Percentiles rank a stretch among this genome's conserved stretches.
These are phyloP conservation scores for Drosophila paranaensis DNA, from an alignment of 2,888 invertebrate genomes.

Conservation along the genomic window DNA sequence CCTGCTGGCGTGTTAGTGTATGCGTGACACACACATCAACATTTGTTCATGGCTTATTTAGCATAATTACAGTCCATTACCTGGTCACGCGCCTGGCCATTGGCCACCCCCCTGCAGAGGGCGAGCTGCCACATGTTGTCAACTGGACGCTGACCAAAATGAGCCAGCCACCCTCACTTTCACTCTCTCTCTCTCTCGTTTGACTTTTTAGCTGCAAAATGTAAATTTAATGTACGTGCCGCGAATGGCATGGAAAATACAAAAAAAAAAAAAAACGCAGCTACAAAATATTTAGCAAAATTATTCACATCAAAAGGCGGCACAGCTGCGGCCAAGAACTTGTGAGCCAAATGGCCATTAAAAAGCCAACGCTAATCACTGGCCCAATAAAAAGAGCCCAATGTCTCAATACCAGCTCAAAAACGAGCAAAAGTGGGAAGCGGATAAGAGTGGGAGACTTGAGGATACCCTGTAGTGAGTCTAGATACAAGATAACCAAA, in stretches of 20 bases:
- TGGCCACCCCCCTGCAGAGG: constrained; percentile 7
- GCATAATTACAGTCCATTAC: constrained; percentile 77
- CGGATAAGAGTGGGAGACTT: neutral
- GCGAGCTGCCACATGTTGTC: constrained; percentile 71
- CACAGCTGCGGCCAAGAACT: constrained; percentile 61
- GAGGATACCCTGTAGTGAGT: neutral
- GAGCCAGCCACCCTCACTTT: constrained; percentile 5
- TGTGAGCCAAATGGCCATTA: constrained; percentile 21
- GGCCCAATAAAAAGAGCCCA: constrained; percentile 46
- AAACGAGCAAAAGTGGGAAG: neutral
- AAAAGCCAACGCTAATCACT: constrained; percentile 54
- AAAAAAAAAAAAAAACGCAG: constrained; percentile 5
- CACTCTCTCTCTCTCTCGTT: constrained; percentile 1
- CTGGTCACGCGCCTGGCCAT: constrained; percentile 63
- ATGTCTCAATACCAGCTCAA: constrained; percentile 27
- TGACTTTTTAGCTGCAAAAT: constrained; percentile 52
- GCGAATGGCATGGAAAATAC: constrained; percentile 30
- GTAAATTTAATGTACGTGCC: constrained; percentile 70
- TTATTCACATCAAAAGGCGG: constrained; percentile 71
- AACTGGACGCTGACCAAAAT: constrained; percentile 50
- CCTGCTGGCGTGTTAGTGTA: constrained; percentile 6
- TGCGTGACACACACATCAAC: constrained; percentile 51
- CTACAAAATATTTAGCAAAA: constrained; percentile 62
- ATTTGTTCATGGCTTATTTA: constrained; percentile 73
- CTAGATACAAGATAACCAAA: too few species aligned